These are phyloP conservation scores for Bombus balteatus DNA, from an alignment of 1,140 invertebrate genomes.

Conservation along the genomic window DNA sequence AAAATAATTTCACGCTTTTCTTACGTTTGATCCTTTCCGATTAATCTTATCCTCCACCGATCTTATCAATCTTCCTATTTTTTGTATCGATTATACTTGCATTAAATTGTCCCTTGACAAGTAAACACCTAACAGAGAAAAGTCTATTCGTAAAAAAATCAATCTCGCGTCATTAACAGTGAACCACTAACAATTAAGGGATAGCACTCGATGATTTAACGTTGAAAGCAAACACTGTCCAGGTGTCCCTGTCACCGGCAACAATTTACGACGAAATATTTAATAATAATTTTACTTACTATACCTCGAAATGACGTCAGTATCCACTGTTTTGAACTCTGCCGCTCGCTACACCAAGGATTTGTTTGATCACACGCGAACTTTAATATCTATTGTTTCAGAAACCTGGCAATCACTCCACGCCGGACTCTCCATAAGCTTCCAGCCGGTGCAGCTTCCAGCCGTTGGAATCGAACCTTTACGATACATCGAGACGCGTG, in stretches of 20 bases:
- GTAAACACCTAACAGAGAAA: not conserved
- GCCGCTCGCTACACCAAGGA: not conserved
- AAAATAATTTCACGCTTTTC: not conserved
- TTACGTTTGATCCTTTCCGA: not conserved
- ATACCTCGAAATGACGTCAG: not conserved
- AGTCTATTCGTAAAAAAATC: not conserved
- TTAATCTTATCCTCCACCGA: no score
- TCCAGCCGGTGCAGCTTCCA: not conserved
- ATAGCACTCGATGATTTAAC: not conserved
- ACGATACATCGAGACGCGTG: not conserved
- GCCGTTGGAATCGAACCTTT: no score
- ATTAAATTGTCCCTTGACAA: not conserved
- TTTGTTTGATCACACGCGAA: not conserved
- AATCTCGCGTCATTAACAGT: not conserved
- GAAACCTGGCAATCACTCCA: constrained; percentile 13
- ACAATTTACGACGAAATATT: not conserved
- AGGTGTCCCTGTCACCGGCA: not conserved
- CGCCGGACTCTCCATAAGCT: constrained; percentile 8
- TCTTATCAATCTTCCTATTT: not conserved
- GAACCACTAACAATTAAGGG: not conserved
- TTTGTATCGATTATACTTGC: not conserved
- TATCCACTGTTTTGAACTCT: not conserved
- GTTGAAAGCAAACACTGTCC: not conserved
- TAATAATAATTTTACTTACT: not conserved
- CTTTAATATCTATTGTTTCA: constrained; percentile 20